A percentile compares a stretch with the other conserved stretches of the same genome.
phyloP scores from a whole-genome alignment of 2,888 invertebrate species.

The Tetrapedia diversipes region DNA sequence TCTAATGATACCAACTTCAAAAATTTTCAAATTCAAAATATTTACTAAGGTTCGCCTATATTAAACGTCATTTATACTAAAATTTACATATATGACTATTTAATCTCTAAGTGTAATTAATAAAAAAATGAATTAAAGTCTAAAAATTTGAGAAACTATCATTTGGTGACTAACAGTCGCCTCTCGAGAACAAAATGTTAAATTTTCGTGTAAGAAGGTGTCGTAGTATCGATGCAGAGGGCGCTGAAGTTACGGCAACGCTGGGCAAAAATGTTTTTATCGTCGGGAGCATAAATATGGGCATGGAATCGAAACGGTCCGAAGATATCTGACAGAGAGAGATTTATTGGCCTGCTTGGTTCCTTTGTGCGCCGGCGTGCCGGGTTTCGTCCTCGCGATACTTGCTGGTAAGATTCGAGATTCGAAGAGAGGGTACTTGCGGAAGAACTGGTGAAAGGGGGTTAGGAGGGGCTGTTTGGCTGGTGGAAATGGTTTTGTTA shows the following conservation, averaged over 20 bases:
- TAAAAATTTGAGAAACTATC: too few relatives aligned
- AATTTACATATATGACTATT: too few relatives aligned
- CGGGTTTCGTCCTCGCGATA: conserved; percentile 11
- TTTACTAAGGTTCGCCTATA: too few relatives aligned
- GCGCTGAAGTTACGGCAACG: conserved; percentile 18
- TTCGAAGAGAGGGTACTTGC: not conserved
- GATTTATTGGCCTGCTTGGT: conserved; percentile 40
- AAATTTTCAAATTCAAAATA: too few relatives aligned
- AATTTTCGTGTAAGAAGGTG: not conserved
- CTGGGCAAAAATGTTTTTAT: conserved; percentile 23
- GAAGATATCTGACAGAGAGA: conserved; percentile 26
- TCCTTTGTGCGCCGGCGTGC: conserved; percentile 31
- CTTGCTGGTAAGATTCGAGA: conserved; percentile 7
- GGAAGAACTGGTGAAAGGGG: too few relatives aligned
- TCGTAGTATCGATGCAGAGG: conserved; percentile 3
- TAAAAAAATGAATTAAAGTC: too few relatives aligned
- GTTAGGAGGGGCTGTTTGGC: not conserved
- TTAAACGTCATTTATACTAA: too few relatives aligned
- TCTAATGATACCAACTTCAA: too few relatives aligned
- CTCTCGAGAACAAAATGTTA: too few relatives aligned
- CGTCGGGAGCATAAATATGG: conserved; percentile 32
- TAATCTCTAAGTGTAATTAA: too few relatives aligned
- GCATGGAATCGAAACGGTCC: conserved; percentile 33
- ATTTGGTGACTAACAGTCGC: too few relatives aligned
- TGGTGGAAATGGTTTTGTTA: conserved; percentile 33